These are phyloP conservation scores for Semaprochilodus insignis DNA, from an alignment of 2,797 vertebrate genomes.

Conservation along the genomic window DNA sequence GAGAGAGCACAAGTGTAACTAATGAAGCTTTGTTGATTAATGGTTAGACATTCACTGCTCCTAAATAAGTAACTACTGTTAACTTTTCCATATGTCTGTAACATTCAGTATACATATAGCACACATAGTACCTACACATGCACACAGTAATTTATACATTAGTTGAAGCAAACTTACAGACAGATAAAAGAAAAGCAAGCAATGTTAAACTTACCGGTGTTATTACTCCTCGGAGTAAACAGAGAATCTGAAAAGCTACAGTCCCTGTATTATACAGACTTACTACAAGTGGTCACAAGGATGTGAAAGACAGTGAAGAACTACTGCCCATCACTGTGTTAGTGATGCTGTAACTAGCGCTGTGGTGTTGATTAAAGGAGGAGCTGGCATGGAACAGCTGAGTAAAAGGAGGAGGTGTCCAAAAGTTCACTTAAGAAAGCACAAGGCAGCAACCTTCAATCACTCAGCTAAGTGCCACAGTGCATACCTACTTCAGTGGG, in stretches of 20 bases:
- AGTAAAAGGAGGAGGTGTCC: conserved; percentile 1
- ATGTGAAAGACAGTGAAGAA: not conserved
- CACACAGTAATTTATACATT: not conserved
- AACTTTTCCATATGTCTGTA: not conserved
- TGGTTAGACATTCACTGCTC: not conserved
- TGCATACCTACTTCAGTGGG: not conserved
- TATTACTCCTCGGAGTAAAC: not conserved
- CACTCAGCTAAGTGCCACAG: not conserved
- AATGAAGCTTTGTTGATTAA: not conserved
- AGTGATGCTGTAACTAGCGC: not conserved
- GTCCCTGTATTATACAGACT: not conserved
- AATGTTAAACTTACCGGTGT: not conserved
- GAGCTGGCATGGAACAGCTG: conserved; percentile 39
- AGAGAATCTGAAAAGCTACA: not conserved
- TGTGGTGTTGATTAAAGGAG: conserved; percentile 36
- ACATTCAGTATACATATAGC: too few relatives aligned
- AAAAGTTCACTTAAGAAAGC: conserved; percentile 22
- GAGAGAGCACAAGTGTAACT: not conserved
- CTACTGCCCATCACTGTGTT: not conserved
- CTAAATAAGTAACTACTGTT: not conserved
- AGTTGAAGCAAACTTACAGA: not conserved
- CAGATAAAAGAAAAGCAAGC: not conserved
- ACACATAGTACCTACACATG: too few relatives aligned
- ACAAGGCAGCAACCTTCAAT: conserved; percentile 22
- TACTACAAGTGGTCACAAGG: not conserved